phyloP scores from a whole-genome alignment of 1,140 invertebrate genomes.

The Dendroctonus ponderosae region DNA sequence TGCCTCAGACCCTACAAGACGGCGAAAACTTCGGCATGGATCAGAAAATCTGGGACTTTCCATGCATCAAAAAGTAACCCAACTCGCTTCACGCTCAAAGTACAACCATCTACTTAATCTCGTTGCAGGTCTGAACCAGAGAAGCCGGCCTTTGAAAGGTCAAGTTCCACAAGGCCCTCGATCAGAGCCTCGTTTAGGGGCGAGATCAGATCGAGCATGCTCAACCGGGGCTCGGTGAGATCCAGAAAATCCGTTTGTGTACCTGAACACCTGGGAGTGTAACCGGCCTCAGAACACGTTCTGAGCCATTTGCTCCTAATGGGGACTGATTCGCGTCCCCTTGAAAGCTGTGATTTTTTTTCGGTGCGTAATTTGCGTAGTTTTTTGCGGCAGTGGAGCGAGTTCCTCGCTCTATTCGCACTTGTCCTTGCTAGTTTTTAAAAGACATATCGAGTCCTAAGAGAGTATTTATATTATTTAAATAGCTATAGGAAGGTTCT shows the following conservation, averaged over 20 bases:
- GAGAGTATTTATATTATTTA: too few relatives aligned
- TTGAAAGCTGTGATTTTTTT: constrained; percentile 4
- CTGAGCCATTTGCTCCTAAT: too few relatives aligned
- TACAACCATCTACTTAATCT: background rate
- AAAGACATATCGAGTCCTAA: too few relatives aligned
- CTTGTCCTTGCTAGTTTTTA: too few relatives aligned
- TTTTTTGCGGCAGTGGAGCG: too few relatives aligned
- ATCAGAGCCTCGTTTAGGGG: constrained; percentile 62
- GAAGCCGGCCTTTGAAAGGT: constrained; percentile 45
- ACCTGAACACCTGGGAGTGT: constrained; percentile 28
- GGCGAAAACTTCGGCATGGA: constrained; percentile 80
- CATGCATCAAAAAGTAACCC: constrained; percentile 65
- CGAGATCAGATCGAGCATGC: constrained; percentile 65
- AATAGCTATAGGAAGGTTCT: too few relatives aligned
- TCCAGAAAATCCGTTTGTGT: constrained; percentile 36
- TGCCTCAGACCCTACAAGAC: constrained; percentile 79
- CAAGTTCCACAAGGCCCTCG: constrained; percentile 52
- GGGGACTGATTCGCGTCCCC: too few relatives aligned
- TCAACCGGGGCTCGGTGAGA: constrained; percentile 51
- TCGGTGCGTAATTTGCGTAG: background rate
- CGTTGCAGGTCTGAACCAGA: constrained; percentile 34
- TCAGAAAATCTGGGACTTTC: constrained; percentile 75
- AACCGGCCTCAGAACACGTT: background rate
- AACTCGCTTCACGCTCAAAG: background rate
- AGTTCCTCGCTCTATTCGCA: too few relatives aligned